Evolutionary conservation across 2,888 invertebrate species (phyloP), one percentile per base, ranked within the genome.

Genomic region (Coelopa pilipes): DNA sequence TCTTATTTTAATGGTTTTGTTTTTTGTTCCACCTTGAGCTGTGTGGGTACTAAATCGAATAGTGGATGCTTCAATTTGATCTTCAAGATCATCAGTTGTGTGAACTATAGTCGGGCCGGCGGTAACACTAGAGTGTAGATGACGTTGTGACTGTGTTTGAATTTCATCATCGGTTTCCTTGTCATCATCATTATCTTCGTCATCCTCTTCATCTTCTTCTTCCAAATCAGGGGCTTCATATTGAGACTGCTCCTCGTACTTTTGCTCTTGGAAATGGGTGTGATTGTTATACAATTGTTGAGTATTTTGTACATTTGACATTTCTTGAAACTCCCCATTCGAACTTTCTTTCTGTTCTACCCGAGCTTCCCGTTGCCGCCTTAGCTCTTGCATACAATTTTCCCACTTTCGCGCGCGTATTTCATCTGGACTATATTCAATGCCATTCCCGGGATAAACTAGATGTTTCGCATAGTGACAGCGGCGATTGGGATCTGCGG

Each of bases 361-460:
- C 12, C 24, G 24, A 60, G 15, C 10, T 62, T 72, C 47, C 19
- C 21, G 68, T 24, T 75, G 60, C 3, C 62, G 70, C 50, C 72
- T 78, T 9, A 71, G 60, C 47, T 78, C 76, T 12, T 76, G 75
- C 59, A 83, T 72, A 24, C 78, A 53, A 11, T 70, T 76, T 47
- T 78, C 78, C 79, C 81, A 87, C 62, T 83, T 84, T 70, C 82
- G 80, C 1, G 84, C 82, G 45, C 84, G 79, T 53, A 88, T 79
- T 75, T 88, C 88, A 74, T 88, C 88, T 0, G 88, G 86, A 76
- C 88, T 87, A 69, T 83, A 87, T 76, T 88, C 88, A 1, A 81
- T 78, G 12, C 82, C 84, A 3, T 83, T 81, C 1, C 84, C 86
- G 0, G 82, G 80, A 78, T 88, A 88, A 0, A 88, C 87, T 11